Evolutionary conservation across 2,888 invertebrate genomes (phyloP).

Genomic region (Pelosia muscerda): DNA sequence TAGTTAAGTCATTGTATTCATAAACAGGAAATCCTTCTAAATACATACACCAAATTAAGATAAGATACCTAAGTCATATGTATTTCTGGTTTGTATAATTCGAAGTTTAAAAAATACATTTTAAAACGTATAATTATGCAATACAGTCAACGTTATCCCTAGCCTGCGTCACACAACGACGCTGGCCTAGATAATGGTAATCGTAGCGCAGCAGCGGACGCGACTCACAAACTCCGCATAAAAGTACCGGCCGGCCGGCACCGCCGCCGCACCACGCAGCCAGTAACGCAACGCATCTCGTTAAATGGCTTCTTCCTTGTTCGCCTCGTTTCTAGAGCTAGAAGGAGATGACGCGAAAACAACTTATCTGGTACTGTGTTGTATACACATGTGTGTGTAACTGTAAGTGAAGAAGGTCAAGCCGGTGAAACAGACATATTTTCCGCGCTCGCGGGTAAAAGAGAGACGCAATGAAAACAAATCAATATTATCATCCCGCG

Average conservation of each 20-base stretch:
- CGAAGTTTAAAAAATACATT: neutral
- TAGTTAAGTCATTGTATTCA: neutral
- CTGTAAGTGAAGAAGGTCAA: conserved; percentile 84
- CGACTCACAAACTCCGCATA: conserved; percentile 50
- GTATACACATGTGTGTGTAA: conserved; percentile 54
- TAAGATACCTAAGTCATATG: neutral
- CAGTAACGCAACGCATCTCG: conserved; percentile 54
- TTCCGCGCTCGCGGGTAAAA: conserved; percentile 70
- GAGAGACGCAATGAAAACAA: conserved; percentile 87
- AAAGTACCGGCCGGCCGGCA: conserved; percentile 60
- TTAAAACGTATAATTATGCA: neutral
- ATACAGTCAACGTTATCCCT: neutral
- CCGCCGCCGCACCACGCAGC: conserved; percentile 47
- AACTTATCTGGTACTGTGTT: conserved; percentile 74
- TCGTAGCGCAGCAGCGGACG: conserved; percentile 46
- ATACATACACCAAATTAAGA: neutral
- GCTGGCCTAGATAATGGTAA: conserved; percentile 57
- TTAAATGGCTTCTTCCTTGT: conserved; percentile 70
- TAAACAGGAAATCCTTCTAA: conserved; percentile 5
- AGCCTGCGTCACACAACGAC: conserved; percentile 9
- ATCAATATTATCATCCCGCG: conserved; percentile 81
- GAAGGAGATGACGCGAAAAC: conserved; percentile 84
- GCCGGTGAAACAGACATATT: conserved; percentile 71
- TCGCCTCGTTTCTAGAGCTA: conserved; percentile 66
- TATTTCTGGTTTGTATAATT: neutral